Evolutionary conservation across 2,113 vertebrate species (phyloP), one percentile per base, ranked within the genome.

Genomic region (Ariopsis seemanni): DNA sequence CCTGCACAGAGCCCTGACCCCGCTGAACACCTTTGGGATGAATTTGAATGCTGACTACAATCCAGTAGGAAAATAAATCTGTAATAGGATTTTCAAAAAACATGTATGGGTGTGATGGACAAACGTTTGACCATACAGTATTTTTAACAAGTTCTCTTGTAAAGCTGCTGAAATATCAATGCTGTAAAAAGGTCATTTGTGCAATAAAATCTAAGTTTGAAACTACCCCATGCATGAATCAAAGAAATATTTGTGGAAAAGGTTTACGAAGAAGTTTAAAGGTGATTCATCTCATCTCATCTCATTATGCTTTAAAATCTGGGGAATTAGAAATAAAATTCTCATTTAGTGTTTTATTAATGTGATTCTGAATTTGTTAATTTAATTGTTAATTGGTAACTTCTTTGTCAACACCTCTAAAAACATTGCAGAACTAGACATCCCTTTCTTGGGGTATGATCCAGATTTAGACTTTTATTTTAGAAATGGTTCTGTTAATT

Each of bases 361-460:
- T 62, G 20, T 62, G 20, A 4, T 25, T 62, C 3, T 22, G 20
- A 62, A 62, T 25, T 22, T 62, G 25, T 65, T 65, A 12, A 27
- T n/a, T 60, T 22, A 22, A 22, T 25, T 69, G 22, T 71, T 53
- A 5, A 71, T 52, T 6, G 11, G 10, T 12, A 67, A 11, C 8
- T 65, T n/a, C 22, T 65, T 65, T 67, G 63, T 6, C 63, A 71
- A 71, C 5, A 34, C 30, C 7, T 2, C 27, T 27, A 14, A 27
- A 67, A 67, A 69, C 65, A 71, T 34, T 30, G 14, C 14, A 5
- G n/a, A 72, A 72, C 7, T 34, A 72, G 2, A 42, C 18, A 72
- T n/a, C 74, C 79, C 84, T 86, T 89, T 83, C 53, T 79, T 83
- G 7, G 20, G 50, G 12, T 27, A 65, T 72, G 72, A 55, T 50